Base-by-base conservation (phyloP, 1,140 invertebrate genomes). In the Spodoptera litura region DNA sequence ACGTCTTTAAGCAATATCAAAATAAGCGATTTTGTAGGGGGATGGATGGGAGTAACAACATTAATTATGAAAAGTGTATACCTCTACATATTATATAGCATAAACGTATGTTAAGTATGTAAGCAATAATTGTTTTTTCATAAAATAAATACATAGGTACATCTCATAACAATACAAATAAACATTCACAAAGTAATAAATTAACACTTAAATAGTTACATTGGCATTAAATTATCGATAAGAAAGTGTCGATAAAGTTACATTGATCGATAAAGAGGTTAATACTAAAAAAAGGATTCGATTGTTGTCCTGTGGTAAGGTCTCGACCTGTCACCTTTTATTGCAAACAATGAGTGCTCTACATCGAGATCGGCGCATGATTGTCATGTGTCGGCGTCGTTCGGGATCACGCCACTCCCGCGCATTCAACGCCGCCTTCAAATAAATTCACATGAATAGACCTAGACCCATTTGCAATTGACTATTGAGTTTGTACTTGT, bases 341-440 rank as follows among this genome's bases (percentile, higher is more conserved):
- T 78, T 44, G 55, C 20, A 35, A 38, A 66, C 78, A 79, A 68
- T 20, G 52, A 52, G n/a, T 13, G 44, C 11, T 51, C 73, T 58
- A 71, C 75, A 59, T 74, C 70, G 61, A 64, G 80, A 81, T 73
- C 61, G 61, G 27, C 53, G 66, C 11, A 10, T 35, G 61, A 78
- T 78, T 78, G 79, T 72, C 31, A 31, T 31, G 1, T 31, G 31
- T 31, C 31, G 70, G 75, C 62, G 75, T 78, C 70, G 73, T 58
- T 49, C 38, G 27, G 75, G 75, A 78, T 81, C 80, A 81, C 80
- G 80, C 80, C 80, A 81, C 76, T 78, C 68, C 53, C 38, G 70
- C 75, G 80, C 70, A 70, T 12, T 56, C 61, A 62, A 62, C 58
- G 52, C 13, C 27, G 49, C 44, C 35, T 10, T 35, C 58, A 62